Conservation (phyloP, 2,113 vertebrate genomes). For the Cyanocitta stelleri region DNA sequence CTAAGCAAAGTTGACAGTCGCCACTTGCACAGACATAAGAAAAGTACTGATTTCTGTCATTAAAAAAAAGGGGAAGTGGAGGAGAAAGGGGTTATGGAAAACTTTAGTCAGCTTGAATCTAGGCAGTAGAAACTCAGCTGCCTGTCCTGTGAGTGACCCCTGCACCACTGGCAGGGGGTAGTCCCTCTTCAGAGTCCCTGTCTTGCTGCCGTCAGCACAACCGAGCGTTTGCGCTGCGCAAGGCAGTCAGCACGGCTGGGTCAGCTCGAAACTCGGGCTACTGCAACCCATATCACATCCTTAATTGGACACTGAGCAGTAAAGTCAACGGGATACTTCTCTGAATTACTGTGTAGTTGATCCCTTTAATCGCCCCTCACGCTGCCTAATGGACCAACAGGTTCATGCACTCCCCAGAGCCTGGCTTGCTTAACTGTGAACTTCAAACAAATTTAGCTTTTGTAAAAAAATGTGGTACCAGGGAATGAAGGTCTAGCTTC, state of each 20-base stretch:
- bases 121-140: not conserved
- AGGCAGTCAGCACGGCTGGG: not conserved
- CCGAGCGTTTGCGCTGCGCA: accelerated
- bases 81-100: not conserved
- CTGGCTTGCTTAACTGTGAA: slow-evolving; percentile 49
- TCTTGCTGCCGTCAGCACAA: not conserved
- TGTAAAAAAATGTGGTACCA: not conserved
- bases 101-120: not conserved
- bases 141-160: not conserved
- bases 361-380: not conserved
- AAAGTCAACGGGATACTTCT: slow-evolving; percentile 4
- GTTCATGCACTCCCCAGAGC: not conserved
- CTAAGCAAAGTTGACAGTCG: not conserved
- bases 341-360: not conserved
- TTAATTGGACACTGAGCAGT: not conserved
- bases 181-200: not conserved
- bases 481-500: not conserved
- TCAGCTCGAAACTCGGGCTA: not conserved
- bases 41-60: not conserved
- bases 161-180: not conserved
- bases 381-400: not conserved
- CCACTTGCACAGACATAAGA: not conserved
- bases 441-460: not conserved
- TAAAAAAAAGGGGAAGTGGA: not conserved
- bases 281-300: not conserved